A percentile compares a stretch with the other conserved stretches of the same genome.
phyloP scores from a whole-genome alignment of 2,797 vertebrate species.

The Melanotaenia nigrans region DNA sequence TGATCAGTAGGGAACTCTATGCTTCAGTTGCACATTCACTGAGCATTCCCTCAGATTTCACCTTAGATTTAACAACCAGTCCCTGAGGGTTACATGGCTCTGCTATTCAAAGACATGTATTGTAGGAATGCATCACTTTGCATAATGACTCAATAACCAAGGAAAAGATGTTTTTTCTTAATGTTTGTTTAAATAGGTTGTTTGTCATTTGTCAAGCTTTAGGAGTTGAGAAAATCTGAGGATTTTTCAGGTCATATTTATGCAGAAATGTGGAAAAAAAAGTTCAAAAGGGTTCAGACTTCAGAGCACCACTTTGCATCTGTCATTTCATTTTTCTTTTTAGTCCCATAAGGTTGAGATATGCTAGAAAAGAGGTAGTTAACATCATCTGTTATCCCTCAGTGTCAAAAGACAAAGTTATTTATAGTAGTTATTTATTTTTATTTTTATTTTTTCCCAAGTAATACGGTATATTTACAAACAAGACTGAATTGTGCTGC shows the following conservation, averaged over 20 bases:
- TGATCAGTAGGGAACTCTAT: too few species aligned
- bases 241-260: too few species aligned
- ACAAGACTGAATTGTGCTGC: not conserved
- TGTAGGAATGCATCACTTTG: too few species aligned
- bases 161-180: not conserved
- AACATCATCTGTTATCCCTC: not conserved
- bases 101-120: not conserved
- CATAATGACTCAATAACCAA: not conserved
- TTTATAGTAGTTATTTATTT: not conserved
- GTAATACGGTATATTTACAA: not conserved
- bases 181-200: not conserved
- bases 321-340: not conserved
- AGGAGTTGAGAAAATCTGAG: too few species aligned
- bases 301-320: not conserved
- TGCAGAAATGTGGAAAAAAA: too few species aligned
- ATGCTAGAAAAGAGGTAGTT: not conserved
- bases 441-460: not conserved
- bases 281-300: not conserved
- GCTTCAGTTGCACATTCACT: too few species aligned
- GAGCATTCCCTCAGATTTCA: too few species aligned
- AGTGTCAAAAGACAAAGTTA: not conserved
- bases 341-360: not conserved
- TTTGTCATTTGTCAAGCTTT: not conserved
- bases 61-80: not conserved
- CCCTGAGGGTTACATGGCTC: not conserved